Percentiles rank a stretch among this genome's conserved stretches.
phyloP scores from a whole-genome alignment of 2,888 invertebrate genomes.

The Dysmachus trigonus region DNA sequence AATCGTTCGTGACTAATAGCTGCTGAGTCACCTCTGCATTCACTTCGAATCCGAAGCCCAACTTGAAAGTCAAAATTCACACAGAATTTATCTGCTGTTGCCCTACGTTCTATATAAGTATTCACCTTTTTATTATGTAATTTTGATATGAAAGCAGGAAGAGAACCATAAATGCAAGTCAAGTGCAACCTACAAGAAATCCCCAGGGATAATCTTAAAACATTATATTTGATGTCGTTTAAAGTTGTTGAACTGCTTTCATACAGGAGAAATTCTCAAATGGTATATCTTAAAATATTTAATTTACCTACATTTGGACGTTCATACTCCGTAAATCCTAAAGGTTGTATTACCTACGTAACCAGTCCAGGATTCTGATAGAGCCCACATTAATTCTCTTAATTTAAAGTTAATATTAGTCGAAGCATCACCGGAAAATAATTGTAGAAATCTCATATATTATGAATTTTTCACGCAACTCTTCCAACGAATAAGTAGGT shows the following conservation, averaged over 20 bases:
- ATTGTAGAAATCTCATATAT: constrained; percentile 10
- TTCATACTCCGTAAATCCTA: neutral
- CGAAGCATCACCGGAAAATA: neutral
- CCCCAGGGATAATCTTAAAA: neutral
- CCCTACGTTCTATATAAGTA: neutral
- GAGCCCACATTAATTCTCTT: neutral
- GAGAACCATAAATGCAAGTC: neutral
- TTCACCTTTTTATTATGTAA: neutral
- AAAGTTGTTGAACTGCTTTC: neutral
- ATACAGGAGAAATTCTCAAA: neutral
- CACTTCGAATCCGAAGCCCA: neutral
- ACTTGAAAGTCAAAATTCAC: neutral
- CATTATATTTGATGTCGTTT: neutral
- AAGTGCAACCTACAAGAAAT: neutral
- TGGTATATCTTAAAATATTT: neutral
- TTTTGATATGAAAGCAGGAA: neutral
- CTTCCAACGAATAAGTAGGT: neutral
- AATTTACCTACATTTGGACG: neutral
- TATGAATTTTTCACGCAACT: constrained; percentile 33
- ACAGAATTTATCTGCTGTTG: neutral
- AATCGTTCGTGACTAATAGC: neutral
- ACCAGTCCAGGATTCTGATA: neutral
- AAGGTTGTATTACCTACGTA: neutral
- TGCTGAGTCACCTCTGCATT: neutral
- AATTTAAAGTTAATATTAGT: constrained; percentile 4